These are phyloP conservation scores for Lypha dubia DNA, from an alignment of 2,888 invertebrate species.

Conservation along the genomic window DNA sequence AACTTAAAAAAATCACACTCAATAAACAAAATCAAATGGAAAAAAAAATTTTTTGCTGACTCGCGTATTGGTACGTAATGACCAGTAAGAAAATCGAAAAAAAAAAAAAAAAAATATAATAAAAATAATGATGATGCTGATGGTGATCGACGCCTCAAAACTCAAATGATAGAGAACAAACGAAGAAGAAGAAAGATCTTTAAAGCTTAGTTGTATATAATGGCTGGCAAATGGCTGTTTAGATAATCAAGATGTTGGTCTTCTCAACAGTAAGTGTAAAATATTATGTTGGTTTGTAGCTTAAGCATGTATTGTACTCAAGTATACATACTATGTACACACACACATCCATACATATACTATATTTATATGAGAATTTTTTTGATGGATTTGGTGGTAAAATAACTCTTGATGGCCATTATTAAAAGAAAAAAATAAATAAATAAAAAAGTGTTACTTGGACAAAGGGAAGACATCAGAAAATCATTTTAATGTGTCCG, in stretches of 20 bases:
- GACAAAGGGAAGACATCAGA: slow-evolving; percentile 25
- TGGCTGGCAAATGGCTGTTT: slow-evolving; percentile 64
- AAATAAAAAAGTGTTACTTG: slow-evolving; percentile 26
- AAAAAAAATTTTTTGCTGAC: not conserved
- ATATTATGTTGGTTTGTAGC: slow-evolving; percentile 9
- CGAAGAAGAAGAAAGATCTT: not conserved
- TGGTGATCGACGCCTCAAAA: slow-evolving; percentile 65
- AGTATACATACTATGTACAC: too few relatives aligned
- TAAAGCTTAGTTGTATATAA: slow-evolving; percentile 52
- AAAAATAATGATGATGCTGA: too few relatives aligned
- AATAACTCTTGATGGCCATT: slow-evolving; percentile 18
- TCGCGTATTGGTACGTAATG: slow-evolving; percentile 32
- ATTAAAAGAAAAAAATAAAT: too few relatives aligned
- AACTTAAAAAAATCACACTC: slow-evolving; percentile 73
- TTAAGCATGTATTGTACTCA: not conserved
- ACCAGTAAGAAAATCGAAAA: slow-evolving; percentile 54
- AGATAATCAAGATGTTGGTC: slow-evolving; percentile 35
- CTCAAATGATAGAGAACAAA: too few relatives aligned
- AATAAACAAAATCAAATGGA: not conserved
- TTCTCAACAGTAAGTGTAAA: slow-evolving; percentile 8
- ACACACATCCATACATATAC: not conserved
- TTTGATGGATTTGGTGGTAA: slow-evolving; percentile 35
- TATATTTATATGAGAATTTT: not conserved
- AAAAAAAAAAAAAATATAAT: too few relatives aligned
- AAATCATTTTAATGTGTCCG: slow-evolving; percentile 62